These are phyloP conservation scores for Acanthoscelides obtectus DNA, from an alignment of 2,888 invertebrate species.

Conservation along the genomic window DNA sequence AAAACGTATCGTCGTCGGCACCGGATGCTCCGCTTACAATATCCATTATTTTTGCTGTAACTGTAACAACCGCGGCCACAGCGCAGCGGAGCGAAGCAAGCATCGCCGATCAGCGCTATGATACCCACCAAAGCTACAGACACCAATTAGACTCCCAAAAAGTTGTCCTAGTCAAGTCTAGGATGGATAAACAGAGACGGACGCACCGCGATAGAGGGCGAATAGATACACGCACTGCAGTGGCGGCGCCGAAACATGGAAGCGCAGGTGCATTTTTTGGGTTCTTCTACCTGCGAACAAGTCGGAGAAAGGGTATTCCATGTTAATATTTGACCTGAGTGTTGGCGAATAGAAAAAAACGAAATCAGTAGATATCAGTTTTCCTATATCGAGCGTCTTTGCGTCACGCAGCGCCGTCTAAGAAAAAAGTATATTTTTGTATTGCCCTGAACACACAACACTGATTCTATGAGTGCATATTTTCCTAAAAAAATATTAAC, in stretches of 20 bases:
- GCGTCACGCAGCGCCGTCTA: no score
- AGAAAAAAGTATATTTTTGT: no score
- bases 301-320: no score
- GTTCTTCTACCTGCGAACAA: no score
- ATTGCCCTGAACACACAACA: no score
- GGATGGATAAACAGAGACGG: slow-evolving; percentile 23
- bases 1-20: slow-evolving; percentile 17
- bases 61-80: slow-evolving; percentile 19
- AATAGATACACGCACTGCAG: background rate
- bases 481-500: no score
- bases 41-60: slow-evolving; percentile 25
- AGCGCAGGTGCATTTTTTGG: no score
- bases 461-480: no score
- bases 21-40: slow-evolving; percentile 19
- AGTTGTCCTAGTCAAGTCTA: slow-evolving; percentile 31
- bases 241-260: background rate
- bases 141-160: slow-evolving; percentile 26
- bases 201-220: slow-evolving; percentile 5
- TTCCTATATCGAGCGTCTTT: no score
- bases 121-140: slow-evolving; percentile 17
- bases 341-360: no score
- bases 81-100: background rate
- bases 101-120: background rate
- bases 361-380: no score
- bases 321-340: no score